Evolutionary conservation across 1,140 invertebrate species (phyloP), one percentile per base, ranked within the genome.

Genomic region (Formica exsecta): DNA sequence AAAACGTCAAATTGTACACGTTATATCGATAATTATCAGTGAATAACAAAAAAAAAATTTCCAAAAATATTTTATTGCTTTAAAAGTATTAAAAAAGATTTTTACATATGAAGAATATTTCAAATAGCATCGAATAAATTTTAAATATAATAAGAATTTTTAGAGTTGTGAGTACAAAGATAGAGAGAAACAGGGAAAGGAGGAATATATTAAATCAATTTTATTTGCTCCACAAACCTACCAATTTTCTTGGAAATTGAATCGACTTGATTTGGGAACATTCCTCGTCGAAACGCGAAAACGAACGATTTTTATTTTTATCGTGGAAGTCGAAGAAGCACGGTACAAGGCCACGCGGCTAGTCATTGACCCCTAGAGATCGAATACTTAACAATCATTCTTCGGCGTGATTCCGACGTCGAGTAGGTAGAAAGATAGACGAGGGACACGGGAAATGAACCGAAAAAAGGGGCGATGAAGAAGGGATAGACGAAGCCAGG

Each of bases 321-420:
- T 74, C 36, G 19, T 36, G 25, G 66, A 11, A 54, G 68, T 19
- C 48, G n/a, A 62, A 59, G 48, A 13, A 36, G n/a, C 29, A 7
- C 9, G 48, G 25, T 22, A 25, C 25, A 62, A 61, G 29, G 70
- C 19, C 38, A 62, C 19, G 19, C 36, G 38, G 41, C 84, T 79
- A 85, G 65, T 25, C 65, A 76, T 64, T 64, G 81, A 64, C 68
- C 29, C 48, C 44, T 29, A 13, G 16, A 66, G 71, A 85, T 70
- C 65, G 81, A 70, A 57, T 54, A n/a, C 54, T 48, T 64, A 66
- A 77, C 57, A 71, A 71, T 87, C 80, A n/a, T 71, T 76, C 41
- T 70, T 41, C 54, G 38, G n/a, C n/a, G 36, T 57, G 65, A 70
- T 85, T 66, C 44, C 59, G 22, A 38, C 54, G 62, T 44, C 48